phyloP scores from a whole-genome alignment of 2,888 invertebrate species.

The Spodoptera littoralis region DNA sequence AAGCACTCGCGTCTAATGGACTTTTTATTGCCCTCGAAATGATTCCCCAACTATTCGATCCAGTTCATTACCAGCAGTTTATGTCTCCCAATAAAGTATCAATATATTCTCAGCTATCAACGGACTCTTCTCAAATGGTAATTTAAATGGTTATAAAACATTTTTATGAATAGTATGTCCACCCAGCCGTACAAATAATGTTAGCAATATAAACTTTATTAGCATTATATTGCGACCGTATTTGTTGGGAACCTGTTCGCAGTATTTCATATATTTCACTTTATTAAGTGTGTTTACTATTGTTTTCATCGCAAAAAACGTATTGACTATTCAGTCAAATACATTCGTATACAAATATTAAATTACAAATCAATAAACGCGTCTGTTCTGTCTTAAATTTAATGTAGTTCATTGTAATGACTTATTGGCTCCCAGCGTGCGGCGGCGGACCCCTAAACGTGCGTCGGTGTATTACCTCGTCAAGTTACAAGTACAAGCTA shows the following conservation, averaged over 20 bases:
- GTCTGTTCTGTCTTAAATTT: no score
- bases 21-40: constrained; percentile 21
- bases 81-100: constrained; percentile 20
- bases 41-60: constrained; percentile 18
- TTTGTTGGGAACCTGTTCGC: no score
- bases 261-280: no score
- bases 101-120: constrained; percentile 18
- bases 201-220: constrained; percentile 4
- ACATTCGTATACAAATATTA: no score
- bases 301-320: no score
- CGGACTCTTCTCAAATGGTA: constrained; percentile 16
- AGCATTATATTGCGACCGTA: not conserved
- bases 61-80: constrained; percentile 22
- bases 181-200: constrained; percentile 21
- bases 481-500: constrained; percentile 39
- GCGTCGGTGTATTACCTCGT: constrained; percentile 8
- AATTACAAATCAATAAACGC: no score
- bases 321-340: no score
- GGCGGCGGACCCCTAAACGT: constrained; percentile 6
- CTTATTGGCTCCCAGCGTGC: not conserved
- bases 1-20: constrained; percentile 16
- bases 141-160: constrained; percentile 44
- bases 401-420: no score
- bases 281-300: no score
- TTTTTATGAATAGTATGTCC: constrained; percentile 30